A percentile compares a stretch with the other conserved stretches of the same genome.
phyloP scores from a whole-genome alignment of 1,140 invertebrate genomes.

The Drosophila auraria region DNA sequence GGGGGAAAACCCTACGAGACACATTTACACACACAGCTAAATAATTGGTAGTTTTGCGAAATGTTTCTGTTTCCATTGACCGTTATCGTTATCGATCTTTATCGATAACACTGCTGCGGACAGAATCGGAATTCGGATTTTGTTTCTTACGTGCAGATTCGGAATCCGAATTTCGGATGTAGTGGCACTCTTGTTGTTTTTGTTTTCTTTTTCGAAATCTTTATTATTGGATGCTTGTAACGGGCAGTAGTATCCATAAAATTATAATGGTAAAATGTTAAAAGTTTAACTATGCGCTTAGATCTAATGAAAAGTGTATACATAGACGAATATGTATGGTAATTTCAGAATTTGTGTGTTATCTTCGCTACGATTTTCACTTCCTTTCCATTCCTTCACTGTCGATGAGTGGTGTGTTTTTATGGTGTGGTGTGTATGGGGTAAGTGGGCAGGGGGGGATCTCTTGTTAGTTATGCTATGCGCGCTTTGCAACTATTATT shows the following conservation, averaged over 20 bases:
- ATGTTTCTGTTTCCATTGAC: neutral
- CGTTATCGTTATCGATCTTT: neutral
- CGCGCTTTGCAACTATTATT: slow-evolving; percentile 80
- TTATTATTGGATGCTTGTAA: slow-evolving; percentile 85
- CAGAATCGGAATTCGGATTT: slow-evolving; percentile 21
- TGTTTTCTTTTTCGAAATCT: slow-evolving; percentile 77
- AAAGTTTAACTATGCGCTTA: slow-evolving; percentile 85
- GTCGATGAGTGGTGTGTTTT: slow-evolving; percentile 25
- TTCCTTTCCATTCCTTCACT: slow-evolving; percentile 31
- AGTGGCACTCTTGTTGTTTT: slow-evolving; percentile 5
- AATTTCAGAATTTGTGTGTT: slow-evolving; percentile 58
- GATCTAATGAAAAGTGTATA: slow-evolving; percentile 85
- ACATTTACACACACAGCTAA: slow-evolving; percentile 69
- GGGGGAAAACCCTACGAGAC: slow-evolving; percentile 58
- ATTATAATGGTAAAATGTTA: slow-evolving; percentile 85
- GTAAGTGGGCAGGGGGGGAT: slow-evolving; percentile 10
- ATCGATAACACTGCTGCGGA: slow-evolving; percentile 18
- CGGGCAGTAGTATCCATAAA: slow-evolving; percentile 85
- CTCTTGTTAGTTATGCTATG: slow-evolving; percentile 72
- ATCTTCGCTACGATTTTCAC: slow-evolving; percentile 55
- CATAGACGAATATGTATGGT: slow-evolving; percentile 84
- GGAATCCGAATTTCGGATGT: too few relatives aligned
- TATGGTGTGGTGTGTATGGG: slow-evolving; percentile 29
- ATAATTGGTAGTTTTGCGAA: slow-evolving; percentile 12
- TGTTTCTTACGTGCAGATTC: slow-evolving; percentile 11